Evolutionary conservation across 2,797 vertebrate species (phyloP), one percentile per base, ranked within the genome.

Genomic region (Acomys russatus): DNA sequence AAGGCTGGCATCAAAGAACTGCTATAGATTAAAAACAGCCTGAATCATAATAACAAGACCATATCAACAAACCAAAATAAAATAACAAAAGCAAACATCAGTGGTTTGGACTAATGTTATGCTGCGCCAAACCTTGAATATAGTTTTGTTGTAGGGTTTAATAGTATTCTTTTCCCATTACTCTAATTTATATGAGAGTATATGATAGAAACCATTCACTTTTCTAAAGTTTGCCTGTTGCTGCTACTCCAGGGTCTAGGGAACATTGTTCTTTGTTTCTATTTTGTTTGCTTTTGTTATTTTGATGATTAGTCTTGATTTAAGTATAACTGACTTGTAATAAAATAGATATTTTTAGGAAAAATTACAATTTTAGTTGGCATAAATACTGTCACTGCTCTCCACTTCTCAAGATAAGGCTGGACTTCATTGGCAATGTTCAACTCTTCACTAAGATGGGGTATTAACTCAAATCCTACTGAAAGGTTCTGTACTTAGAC

Each of bases 121-220:
- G 44, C 44, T 44, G 44, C 44, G 4, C 4, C 44, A 44, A 44
- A 44, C 44, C 44, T 44, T 44, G 44, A 44, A 44, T 44, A 61
- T 59, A 59, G 92, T 78, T 91, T 54, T 89, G 56, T 88, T 94
- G 7, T 80, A 95, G 35, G 76, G 84, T 90, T 89, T 96, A 54
- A 9, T 92, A 86, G 56, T 87, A 87, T n/a, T 93, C n/a, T 91
- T 96, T 78, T 94, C 73, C 74, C 7, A 54, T 92, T 92, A 91
- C 54, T 95, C 8, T 92, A 90, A 68, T 54, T 94, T 23, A 66
- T 66, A 95, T 95, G 44, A 85, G 89, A 92, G 78, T 94, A 89
- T 84, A 94, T 97, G 68, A 71, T 86, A 98, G 82, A 91, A 97
- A 88, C 96, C 83, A 88, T 84, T 94, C 56, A 59, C 56, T 59